A percentile compares a stretch with the other conserved stretches of the same genome.
phyloP scores from a whole-genome alignment of 2,797 vertebrate genomes.

The Coregonus sp. region DNA sequence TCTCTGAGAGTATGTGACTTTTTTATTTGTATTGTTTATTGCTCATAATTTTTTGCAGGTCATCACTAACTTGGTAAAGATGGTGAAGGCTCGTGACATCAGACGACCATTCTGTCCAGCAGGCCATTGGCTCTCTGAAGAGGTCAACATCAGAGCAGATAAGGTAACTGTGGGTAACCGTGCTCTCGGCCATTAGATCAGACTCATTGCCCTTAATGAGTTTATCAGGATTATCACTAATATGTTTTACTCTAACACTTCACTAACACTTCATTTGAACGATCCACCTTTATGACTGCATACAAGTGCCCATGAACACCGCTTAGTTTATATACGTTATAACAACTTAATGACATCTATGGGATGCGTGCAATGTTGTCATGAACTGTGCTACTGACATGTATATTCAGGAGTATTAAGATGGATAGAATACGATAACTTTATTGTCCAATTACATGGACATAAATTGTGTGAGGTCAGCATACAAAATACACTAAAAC shows the following conservation, averaged over 20 bases:
- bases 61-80: conserved; percentile 98
- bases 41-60: conserved; percentile 74
- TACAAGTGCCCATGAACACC: not conserved
- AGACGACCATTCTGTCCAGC: conserved; percentile 92
- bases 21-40: not conserved
- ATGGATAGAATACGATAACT: not conserved
- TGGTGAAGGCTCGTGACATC: conserved; percentile 96
- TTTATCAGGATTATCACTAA: not conserved
- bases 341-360: not conserved
- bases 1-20: too few relatives aligned
- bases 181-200: not conserved
- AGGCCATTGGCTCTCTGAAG: conserved; percentile 94
- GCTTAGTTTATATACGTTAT: not conserved
- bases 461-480: not conserved
- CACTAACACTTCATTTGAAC: not conserved
- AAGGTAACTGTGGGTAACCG: conserved; percentile 86
- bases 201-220: not conserved
- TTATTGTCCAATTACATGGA: not conserved
- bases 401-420: not conserved
- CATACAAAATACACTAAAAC: not conserved
- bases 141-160: conserved; percentile 97
- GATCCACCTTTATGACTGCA: not conserved
- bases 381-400: too few relatives aligned
- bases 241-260: not conserved
- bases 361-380: not conserved